These are phyloP conservation scores for Epistrophella euchroma DNA, from an alignment of 2,888 invertebrate species.

Conservation along the genomic window DNA sequence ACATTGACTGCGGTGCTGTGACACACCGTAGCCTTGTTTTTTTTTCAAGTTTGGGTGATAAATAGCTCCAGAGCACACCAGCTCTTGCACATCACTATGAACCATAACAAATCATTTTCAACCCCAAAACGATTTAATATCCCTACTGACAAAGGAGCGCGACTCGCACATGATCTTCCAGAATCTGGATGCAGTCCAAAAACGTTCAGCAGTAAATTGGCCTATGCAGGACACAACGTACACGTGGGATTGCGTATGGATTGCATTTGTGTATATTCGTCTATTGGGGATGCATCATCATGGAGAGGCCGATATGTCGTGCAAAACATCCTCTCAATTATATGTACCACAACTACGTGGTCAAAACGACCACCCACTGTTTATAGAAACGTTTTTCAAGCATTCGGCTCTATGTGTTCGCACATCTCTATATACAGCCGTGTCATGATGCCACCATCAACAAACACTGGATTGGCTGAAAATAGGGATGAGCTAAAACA, in stretches of 20 bases:
- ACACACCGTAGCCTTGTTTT: neutral
- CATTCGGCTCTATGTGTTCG: constrained; percentile 37
- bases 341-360: constrained; percentile 73
- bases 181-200: constrained; percentile 53
- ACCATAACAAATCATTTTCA: neutral
- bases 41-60: neutral
- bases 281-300: constrained; percentile 8
- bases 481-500: neutral
- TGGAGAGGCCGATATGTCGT: constrained; percentile 33
- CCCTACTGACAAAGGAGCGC: constrained; percentile 7
- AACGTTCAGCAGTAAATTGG: constrained; percentile 52
- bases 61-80: neutral
- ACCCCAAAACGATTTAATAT: constrained; percentile 19
- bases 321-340: constrained; percentile 74
- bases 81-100: neutral
- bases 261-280: constrained; percentile 22
- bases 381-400: constrained; percentile 67
- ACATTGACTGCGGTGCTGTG: neutral
- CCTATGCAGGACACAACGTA: constrained; percentile 23
- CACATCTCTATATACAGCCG: constrained; percentile 26
- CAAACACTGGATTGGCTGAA: constrained; percentile 2
- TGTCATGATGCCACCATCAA: neutral
- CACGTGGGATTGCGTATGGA: constrained; percentile 31
- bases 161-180: constrained; percentile 27
- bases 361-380: constrained; percentile 57